Percentiles rank a stretch among this genome's conserved stretches.
Evolutionary conservation across 1,140 invertebrate species (phyloP).

Genomic region (Polyergus mexicanus): DNA sequence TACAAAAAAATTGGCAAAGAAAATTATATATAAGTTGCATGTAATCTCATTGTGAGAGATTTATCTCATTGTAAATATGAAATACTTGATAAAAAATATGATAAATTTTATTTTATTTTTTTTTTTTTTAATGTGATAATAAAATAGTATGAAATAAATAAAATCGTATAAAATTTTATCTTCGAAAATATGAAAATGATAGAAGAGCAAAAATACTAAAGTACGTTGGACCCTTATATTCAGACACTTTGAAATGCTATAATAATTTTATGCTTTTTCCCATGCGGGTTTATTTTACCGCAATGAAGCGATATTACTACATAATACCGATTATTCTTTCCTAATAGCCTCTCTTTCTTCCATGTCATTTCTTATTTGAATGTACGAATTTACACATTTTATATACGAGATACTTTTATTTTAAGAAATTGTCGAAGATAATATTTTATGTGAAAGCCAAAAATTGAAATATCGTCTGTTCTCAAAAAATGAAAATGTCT

Average conservation of each 20-base stretch:
- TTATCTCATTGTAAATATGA: too few species aligned
- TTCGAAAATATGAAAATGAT: conserved; percentile 17
- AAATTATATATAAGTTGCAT: neutral
- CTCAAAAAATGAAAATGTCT: neutral
- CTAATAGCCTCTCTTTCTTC: neutral
- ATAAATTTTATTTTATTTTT: neutral
- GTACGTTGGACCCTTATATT: conserved; percentile 56
- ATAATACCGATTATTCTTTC: conserved; percentile 63
- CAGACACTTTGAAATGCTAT: conserved; percentile 39
- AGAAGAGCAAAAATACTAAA: neutral
- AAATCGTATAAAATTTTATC: neutral
- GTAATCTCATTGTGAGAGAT: too few species aligned
- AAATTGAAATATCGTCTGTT: neutral
- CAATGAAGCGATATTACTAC: conserved; percentile 64
- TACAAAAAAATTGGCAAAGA: neutral
- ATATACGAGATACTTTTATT: neutral
- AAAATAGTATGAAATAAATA: neutral
- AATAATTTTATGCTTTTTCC: conserved; percentile 74
- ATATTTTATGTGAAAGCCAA: neutral
- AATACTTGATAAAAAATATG: neutral
- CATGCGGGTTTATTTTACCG: conserved; percentile 80
- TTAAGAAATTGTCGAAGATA: neutral
- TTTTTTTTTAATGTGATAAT: too few species aligned
- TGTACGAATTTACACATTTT: neutral
- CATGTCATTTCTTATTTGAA: neutral